Percentiles rank a stretch among this genome's conserved stretches.
These are phyloP conservation scores for Ashinkailepas kermadecensis DNA, from an alignment of 2,888 invertebrate species.

Conservation along the genomic window DNA sequence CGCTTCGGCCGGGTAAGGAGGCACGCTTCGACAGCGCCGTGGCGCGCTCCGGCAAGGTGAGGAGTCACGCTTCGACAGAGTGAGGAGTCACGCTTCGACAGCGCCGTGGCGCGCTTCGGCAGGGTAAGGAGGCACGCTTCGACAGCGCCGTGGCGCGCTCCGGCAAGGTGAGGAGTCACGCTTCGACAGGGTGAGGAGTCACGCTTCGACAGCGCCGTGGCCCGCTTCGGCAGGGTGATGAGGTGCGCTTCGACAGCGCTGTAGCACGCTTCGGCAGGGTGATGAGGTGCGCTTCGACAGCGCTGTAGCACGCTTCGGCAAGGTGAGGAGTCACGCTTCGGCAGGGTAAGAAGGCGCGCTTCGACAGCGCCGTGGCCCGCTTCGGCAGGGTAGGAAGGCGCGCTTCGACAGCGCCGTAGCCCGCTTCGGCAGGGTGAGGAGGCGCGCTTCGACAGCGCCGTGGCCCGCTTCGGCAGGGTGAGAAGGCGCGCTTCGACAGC, in stretches of 20 bases:
- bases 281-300: not conserved
- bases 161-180: slow-evolving; percentile 37
- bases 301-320: no score
- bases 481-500: no score
- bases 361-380: slow-evolving; percentile 49
- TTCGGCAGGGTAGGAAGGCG: slow-evolving; percentile 38
- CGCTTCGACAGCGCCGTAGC: slow-evolving; percentile 54
- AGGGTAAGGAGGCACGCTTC: no score
- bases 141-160: slow-evolving; percentile 34
- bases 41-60: slow-evolving; percentile 40
- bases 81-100: not conserved
- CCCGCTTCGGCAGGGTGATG: no score
- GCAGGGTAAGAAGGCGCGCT: slow-evolving; percentile 45
- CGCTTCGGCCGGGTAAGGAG: slow-evolving; percentile 39
- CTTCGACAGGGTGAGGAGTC: no score
- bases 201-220: no score
- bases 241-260: not conserved
- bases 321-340: no score
- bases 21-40: slow-evolving; percentile 52
- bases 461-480: no score
- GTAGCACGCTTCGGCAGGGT: no score
- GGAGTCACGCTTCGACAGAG: not conserved
- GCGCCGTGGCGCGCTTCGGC: no score
- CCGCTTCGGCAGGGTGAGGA: slow-evolving; percentile 39
- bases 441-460: no score